phyloP scores from a whole-genome alignment of 2,113 vertebrate genomes.

The Nematolebias whitei region DNA sequence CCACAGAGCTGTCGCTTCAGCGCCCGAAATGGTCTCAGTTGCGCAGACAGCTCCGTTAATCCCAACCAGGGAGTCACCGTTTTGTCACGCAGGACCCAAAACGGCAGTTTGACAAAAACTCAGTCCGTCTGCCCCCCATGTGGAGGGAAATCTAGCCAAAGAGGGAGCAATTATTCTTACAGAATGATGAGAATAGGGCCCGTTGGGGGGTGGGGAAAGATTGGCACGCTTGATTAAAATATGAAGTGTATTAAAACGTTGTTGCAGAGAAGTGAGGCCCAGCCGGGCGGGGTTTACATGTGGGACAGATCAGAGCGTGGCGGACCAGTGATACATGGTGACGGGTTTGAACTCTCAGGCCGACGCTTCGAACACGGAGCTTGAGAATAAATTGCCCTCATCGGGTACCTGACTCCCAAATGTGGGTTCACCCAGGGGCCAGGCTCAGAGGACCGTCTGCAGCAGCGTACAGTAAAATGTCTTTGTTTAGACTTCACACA shows the following conservation, averaged over 20 bases:
- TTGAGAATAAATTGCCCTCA: conserved; percentile 44
- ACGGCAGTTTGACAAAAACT: conserved; percentile 29
- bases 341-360: conserved; percentile 43
- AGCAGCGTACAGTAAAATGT: conserved; percentile 47
- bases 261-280: conserved; percentile 37
- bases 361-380: conserved; percentile 26
- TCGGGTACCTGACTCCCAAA: conserved; percentile 25
- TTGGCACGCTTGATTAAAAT: conserved; percentile 53
- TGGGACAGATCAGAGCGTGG: conserved; percentile 52
- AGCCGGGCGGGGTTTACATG: conserved; percentile 48
- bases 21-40: conserved; percentile 59
- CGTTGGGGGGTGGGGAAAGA: conserved; percentile 8
- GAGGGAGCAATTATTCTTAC: conserved; percentile 52
- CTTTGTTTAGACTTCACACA: conserved; percentile 71
- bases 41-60: conserved; percentile 56
- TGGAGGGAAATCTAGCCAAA: conserved; percentile 39
- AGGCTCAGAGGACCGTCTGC: conserved; percentile 29
- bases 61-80: conserved; percentile 40
- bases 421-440: conserved; percentile 58
- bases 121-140: conserved; percentile 33
- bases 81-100: conserved; percentile 63
- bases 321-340: conserved; percentile 39
- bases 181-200: conserved; percentile 31
- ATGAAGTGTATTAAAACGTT: conserved; percentile 45
- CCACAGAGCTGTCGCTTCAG: conserved; percentile 55